Conservation (phyloP, 1,140 invertebrate genomes). For the Euschistus heros region DNA sequence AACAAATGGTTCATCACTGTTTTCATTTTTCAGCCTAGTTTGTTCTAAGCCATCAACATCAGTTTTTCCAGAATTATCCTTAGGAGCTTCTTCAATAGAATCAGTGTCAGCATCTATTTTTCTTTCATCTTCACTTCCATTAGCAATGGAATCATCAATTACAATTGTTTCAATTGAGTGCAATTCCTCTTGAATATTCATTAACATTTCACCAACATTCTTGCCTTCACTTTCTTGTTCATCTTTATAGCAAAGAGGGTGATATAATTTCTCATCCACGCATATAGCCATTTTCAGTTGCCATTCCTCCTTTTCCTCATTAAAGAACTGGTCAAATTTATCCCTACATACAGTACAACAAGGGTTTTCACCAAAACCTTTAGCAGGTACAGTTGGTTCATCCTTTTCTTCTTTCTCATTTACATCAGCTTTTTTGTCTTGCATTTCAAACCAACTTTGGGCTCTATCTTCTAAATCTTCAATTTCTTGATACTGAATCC, state of each 20-base stretch:
- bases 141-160: background rate
- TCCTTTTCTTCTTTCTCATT: slow-evolving; percentile 39
- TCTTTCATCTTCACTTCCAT: background rate
- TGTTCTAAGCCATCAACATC: background rate
- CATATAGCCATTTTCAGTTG: slow-evolving; percentile 72
- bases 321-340: slow-evolving; percentile 84
- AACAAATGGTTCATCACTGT: slow-evolving; percentile 42
- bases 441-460: slow-evolving; percentile 78
- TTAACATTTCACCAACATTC: background rate
- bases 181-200: background rate
- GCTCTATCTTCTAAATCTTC: slow-evolving; percentile 85
- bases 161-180: slow-evolving; percentile 1
- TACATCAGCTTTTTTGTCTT: slow-evolving; percentile 37
- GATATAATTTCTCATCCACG: slow-evolving; percentile 70
- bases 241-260: slow-evolving; percentile 85
- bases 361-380: slow-evolving; percentile 42
- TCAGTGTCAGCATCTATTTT: background rate
- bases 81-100: background rate
- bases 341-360: slow-evolving; percentile 83
- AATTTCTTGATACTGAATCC: slow-evolving; percentile 89
- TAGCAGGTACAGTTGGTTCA: slow-evolving; percentile 49
- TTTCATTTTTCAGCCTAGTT: background rate
- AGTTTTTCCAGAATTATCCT: background rate
- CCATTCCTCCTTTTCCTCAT: slow-evolving; percentile 94
- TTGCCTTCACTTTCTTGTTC: slow-evolving; percentile 50